Percentiles rank a stretch among this genome's conserved stretches.
Evolutionary conservation across 2,888 invertebrate species (phyloP).

Genomic region (Lasioglossum pauxillum): DNA sequence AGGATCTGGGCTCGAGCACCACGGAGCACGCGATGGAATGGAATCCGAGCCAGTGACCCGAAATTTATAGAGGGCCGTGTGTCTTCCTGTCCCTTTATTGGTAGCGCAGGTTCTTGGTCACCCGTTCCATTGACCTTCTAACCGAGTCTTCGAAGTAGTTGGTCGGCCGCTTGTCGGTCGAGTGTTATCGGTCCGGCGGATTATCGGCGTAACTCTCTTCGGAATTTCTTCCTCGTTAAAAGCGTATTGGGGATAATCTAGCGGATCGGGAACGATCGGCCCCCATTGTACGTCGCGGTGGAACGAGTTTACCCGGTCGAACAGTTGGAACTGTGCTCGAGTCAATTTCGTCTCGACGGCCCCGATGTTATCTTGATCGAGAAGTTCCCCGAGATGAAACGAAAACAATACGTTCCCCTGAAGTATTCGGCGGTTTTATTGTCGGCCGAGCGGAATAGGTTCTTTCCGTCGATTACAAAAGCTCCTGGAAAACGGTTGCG

Average conservation of each 20-base stretch:
- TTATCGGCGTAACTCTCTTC: conserved; percentile 28
- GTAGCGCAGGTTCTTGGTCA: background rate
- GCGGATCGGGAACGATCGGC: background rate
- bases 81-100: conserved; percentile 4
- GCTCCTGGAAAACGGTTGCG: background rate
- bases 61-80: conserved; percentile 12
- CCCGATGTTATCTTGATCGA: conserved; percentile 6
- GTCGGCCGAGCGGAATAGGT: background rate
- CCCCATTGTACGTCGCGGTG: background rate
- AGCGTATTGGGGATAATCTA: background rate
- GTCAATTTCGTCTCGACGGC: conserved; percentile 2
- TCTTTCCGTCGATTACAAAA: background rate
- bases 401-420: conserved; percentile 13
- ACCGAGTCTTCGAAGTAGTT: conserved; percentile 27
- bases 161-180: conserved; percentile 3
- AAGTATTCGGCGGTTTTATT: conserved; percentile 19
- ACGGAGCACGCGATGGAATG: background rate
- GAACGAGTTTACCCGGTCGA: conserved; percentile 23
- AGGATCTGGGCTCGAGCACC: background rate
- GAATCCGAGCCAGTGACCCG: background rate
- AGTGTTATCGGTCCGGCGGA: conserved; percentile 10
- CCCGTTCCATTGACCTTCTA: conserved; percentile 33
- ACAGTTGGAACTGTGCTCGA: conserved; percentile 11
- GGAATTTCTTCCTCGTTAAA: background rate
- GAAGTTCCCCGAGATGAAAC: conserved; percentile 3